Evolutionary conservation across 2,113 vertebrate genomes (phyloP).

Genomic region (Xiphorhynchus elegans): DNA sequence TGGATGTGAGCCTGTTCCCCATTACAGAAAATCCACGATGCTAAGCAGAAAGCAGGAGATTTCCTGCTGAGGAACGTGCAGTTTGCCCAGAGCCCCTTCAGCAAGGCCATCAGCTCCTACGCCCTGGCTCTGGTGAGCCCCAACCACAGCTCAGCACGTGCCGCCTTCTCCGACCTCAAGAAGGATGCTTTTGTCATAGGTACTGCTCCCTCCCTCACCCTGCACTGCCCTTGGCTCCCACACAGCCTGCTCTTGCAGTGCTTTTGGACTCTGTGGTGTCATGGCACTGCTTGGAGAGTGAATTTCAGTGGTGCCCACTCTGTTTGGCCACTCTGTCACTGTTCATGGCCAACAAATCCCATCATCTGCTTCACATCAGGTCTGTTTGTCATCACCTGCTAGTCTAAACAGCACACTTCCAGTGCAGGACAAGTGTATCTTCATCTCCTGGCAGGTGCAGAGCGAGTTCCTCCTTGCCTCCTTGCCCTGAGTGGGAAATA

Average conservation of each 20-base stretch:
- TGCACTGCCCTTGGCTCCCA: not conserved
- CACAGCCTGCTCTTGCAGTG: not conserved
- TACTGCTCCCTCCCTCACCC: not conserved
- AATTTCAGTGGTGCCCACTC: not conserved
- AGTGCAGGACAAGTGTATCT: rapidly evolving
- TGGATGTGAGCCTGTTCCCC: not conserved
- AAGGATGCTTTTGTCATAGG: conserved; percentile 77
- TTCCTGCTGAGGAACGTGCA: conserved; percentile 78
- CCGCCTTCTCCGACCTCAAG: conserved; percentile 69
- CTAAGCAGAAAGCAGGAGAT: conserved; percentile 69
- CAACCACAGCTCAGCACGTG: not conserved
- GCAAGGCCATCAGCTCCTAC: conserved; percentile 81
- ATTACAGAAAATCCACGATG: conserved; percentile 77
- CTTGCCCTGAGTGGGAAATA: not conserved
- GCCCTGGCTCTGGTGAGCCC: conserved; percentile 80
- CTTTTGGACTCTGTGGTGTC: not conserved
- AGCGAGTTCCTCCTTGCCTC: not conserved
- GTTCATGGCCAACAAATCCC: not conserved
- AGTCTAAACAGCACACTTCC: not conserved
- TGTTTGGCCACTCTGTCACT: not conserved
- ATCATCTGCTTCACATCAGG: not conserved
- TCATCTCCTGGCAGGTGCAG: not conserved
- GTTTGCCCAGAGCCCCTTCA: conserved; percentile 79
- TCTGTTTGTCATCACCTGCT: not conserved
- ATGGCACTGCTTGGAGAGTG: not conserved